Base-by-base conservation (phyloP, 2,797 vertebrate species). In the Gobio occitaniae region DNA sequence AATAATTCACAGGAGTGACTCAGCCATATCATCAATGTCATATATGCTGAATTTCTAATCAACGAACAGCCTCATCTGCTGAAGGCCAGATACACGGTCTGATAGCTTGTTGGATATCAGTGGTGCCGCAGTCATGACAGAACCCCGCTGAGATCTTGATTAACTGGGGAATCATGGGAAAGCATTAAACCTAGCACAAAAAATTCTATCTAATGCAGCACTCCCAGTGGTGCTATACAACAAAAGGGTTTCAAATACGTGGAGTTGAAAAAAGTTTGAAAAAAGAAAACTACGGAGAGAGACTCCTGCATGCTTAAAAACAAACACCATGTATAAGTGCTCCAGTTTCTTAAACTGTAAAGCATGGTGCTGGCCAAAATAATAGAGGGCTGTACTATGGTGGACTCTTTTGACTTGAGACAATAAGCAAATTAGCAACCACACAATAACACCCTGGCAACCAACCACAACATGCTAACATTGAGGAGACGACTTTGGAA, bases 11-110 rank as follows among this genome's bases (percentile, higher is more conserved):
- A 75, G 4, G 15, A 47, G 38, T 66, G 38, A 25, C 25, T 50
- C 78, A 54, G 48, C 32, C 44, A 44, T 69, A 54, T 80, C 78
- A 68, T 66, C 12, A 54, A 19, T 16, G 47, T 69, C 78, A 52
- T 69, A 17, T 56, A 68, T 80, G 21, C 47, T 56, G 32, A 69
- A 80, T 80, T 68, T 69, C 47, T 80, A 66, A 80, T 66, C 63
- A 2, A n/a, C 8, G n/a, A 32, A 12, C n/a, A 21, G 59, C 77
- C 25, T 65, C 8, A 16, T 19, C n/a, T 65, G 41, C 56, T 65
- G 41, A 32, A 65, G 44, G 41, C 44, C 41, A 17, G 21, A 81
- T 68, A 65, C 25, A 65, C 29, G n/a, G 65, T 56, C 21, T 80
- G 50, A 70, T 36, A 29, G 41, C 59, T 66, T 19, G 59, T 25